Percentiles rank a stretch among this genome's conserved stretches.
These are phyloP conservation scores for Pipistrellus nathusii DNA, from an alignment of 2,797 vertebrate species.

Conservation along the genomic window DNA sequence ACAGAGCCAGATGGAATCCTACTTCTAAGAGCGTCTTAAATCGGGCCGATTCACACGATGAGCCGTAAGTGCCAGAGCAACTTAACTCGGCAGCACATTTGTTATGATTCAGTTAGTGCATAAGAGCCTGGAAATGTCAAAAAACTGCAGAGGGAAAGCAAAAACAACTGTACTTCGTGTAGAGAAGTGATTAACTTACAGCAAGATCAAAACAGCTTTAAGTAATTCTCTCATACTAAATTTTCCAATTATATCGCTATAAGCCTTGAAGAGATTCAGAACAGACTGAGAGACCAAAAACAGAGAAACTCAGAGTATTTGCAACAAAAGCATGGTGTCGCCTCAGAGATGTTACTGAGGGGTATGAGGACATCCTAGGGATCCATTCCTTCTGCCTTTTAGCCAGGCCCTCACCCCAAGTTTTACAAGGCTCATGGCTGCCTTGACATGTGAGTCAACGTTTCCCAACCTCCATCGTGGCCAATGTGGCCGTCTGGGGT, in stretches of 20 bases:
- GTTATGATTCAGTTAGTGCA: background rate
- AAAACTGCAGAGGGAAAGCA: background rate
- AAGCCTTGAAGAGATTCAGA: constrained; percentile 51
- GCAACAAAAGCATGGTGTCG: background rate
- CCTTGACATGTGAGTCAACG: background rate
- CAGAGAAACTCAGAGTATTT: background rate
- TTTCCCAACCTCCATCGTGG: background rate
- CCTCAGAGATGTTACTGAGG: background rate
- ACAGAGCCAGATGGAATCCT: background rate
- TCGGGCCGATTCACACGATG: background rate
- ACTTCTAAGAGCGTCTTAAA: constrained; percentile 21
- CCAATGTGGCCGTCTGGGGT: fast-evolving
- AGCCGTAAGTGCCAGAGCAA: background rate
- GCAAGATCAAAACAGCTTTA: constrained; percentile 22
- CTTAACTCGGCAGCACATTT: background rate
- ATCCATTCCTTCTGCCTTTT: background rate
- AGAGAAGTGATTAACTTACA: constrained; percentile 17
- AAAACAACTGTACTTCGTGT: background rate
- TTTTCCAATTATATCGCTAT: background rate
- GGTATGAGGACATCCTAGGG: background rate
- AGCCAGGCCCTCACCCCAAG: background rate
- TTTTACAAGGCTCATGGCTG: background rate
- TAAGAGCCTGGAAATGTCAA: background rate
- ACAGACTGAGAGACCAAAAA: background rate
- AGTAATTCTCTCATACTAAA: background rate